Percentiles rank a stretch among this genome's conserved stretches.
Evolutionary conservation across 30 jellyfish, hydroid and myxozoan species (phyloP).

Genomic region (Aurelia aurita complex sp. Pacific): DNA sequence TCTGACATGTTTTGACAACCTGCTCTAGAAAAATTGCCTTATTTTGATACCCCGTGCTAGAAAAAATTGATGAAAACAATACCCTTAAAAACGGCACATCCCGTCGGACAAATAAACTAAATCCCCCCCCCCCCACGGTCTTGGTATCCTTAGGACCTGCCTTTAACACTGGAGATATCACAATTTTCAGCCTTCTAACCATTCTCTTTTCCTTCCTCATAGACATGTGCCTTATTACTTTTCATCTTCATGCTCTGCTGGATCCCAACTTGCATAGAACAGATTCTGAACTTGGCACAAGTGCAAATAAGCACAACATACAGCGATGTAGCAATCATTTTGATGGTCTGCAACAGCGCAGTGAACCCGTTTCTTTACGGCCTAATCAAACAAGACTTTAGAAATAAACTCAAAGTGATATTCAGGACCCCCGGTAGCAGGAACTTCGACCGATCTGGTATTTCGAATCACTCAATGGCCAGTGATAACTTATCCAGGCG

Average conservation of each 20-base stretch:
- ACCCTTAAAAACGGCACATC: too few relatives aligned
- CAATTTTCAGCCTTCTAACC: too few relatives aligned
- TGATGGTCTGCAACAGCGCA: slow-evolving; percentile 72
- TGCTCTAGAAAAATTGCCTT: too few relatives aligned
- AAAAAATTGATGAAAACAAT: too few relatives aligned
- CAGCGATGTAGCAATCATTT: slow-evolving; percentile 56
- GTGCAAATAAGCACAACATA: slow-evolving; percentile 15
- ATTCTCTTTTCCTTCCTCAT: background rate
- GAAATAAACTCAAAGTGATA: slow-evolving; percentile 44
- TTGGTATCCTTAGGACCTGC: too few relatives aligned
- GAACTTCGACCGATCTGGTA: background rate
- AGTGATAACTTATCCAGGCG: background rate
- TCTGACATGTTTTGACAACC: too few relatives aligned
- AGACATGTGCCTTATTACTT: slow-evolving; percentile 71
- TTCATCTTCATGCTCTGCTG: slow-evolving; percentile 59
- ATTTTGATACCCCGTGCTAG: too few relatives aligned
- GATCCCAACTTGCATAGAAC: slow-evolving; percentile 75
- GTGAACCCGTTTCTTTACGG: slow-evolving; percentile 77
- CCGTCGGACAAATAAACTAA: too few relatives aligned
- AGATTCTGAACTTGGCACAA: slow-evolving; percentile 28
- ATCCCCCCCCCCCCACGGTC: too few relatives aligned
- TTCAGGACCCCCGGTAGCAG: background rate
- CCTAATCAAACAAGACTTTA: slow-evolving; percentile 55
- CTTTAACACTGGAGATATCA: too few relatives aligned
- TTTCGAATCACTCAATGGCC: slow-evolving; percentile 1